Base-by-base conservation (phyloP, 1,140 invertebrate genomes). In the Anoplophora glabripennis region DNA sequence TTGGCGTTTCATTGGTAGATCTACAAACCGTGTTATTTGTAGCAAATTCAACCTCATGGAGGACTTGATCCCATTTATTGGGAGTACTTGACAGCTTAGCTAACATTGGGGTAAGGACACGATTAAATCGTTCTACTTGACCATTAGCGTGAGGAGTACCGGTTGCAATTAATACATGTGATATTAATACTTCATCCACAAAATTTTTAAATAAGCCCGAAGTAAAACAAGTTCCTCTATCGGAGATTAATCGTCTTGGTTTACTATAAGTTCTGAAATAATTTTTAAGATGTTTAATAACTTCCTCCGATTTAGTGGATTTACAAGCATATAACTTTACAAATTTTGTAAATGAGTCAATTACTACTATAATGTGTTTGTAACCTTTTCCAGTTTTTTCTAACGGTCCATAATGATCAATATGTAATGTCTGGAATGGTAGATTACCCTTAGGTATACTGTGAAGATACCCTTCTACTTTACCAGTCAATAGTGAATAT, bases 71-170 rank as follows among this genome's bases (percentile, higher is more conserved):
- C 68, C 67, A 73, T 9, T 65, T 44, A n/a, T 48, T 38, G 10
- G 37, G 14, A 8, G 11, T 10, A 41, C 53, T 41, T 4, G 36
- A 41, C 37, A 59, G 12, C 35, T 65, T 66, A 15, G 28, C 42
- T 17, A 64, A 35, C 64, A 67, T 69, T 1, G 63, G 59, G 1
- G 37, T 56, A 34, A 69, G 41, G n/a, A 57, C 45, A 21, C 62
- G 37, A 46, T 72, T 71, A n/a, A 65, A 36, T 1, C 69, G 33
- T 45, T 71, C 67, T 15, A 69, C 58, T 37, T 66, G 60, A 0
- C 65, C 69, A 38, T 72, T 74, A 0, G 61, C 64, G 7, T 63
- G 40, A 7, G 69, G 69, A 11, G 67, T 54, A 11, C 63, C 68
- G 9, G 68, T 61, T 0, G 68, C 71, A 2, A 72, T 60, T 10